phyloP scores from a whole-genome alignment of 2,888 invertebrate genomes.

The Drosophila vallismaia region DNA sequence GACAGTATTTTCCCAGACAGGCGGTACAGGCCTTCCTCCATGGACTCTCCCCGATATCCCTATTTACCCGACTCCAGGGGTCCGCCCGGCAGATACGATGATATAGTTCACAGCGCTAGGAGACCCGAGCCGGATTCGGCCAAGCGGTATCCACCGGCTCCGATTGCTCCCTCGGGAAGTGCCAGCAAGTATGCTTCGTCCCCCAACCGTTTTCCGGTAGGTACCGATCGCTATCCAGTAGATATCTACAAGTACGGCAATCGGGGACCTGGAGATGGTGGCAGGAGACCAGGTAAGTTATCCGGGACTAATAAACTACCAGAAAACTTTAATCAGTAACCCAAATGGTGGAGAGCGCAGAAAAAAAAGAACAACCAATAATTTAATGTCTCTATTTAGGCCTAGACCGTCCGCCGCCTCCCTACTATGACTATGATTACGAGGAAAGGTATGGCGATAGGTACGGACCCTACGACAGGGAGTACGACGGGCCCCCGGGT shows the following conservation, averaged over 20 bases:
- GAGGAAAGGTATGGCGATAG: constrained; percentile 82
- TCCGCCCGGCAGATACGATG: constrained; percentile 79
- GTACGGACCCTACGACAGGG: constrained; percentile 80
- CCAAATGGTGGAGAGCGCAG: constrained; percentile 5
- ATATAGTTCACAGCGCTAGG: constrained; percentile 79
- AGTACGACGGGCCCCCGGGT: constrained; percentile 80
- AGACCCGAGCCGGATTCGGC: constrained; percentile 84
- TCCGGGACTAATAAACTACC: constrained; percentile 75
- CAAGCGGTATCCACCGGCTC: constrained; percentile 85
- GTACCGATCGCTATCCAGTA: constrained; percentile 84
- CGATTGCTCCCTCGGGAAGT: constrained; percentile 83
- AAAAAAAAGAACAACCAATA: constrained; percentile 14
- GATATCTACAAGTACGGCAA: constrained; percentile 85
- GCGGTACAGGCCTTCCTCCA: constrained; percentile 83
- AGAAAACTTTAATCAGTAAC: constrained; percentile 33
- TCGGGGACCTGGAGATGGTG: constrained; percentile 84
- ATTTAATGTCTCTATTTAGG: constrained; percentile 56
- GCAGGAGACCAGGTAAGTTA: constrained; percentile 81
- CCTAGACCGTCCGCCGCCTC: constrained; percentile 81
- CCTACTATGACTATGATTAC: constrained; percentile 82
- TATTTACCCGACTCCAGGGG: constrained; percentile 62
- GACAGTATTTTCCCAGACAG: constrained; percentile 84
- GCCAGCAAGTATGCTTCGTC: constrained; percentile 85
- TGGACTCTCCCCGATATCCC: constrained; percentile 83
- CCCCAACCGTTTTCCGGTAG: constrained; percentile 85